Conservation (phyloP, 2,888 invertebrate genomes). For the Epinotia ramella region DNA sequence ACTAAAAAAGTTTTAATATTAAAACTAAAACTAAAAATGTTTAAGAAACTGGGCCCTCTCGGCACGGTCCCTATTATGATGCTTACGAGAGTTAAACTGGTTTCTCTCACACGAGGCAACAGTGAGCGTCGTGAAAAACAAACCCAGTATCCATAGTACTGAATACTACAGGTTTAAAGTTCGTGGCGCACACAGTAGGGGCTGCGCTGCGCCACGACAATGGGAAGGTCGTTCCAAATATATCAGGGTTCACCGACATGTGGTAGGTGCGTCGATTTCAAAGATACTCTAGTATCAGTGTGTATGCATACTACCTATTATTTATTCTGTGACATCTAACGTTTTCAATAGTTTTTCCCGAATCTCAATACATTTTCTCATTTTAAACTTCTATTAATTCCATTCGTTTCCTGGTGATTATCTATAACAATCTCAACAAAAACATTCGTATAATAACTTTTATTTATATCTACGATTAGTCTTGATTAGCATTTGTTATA, state of each 20-base stretch:
- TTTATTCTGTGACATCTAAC: not conserved
- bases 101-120: not conserved
- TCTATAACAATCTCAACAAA: too few species aligned
- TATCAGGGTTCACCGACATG: conserved; percentile 26
- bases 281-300: not conserved
- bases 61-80: too few species aligned
- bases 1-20: too few species aligned
- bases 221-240: conserved; percentile 29
- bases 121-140: not conserved
- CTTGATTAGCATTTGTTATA: too few species aligned
- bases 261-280: not conserved
- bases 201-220: not conserved
- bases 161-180: not conserved
- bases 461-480: too few species aligned
- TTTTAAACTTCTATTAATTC: too few species aligned
- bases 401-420: too few species aligned
- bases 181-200: not conserved
- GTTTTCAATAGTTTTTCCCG: not conserved
- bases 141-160: not conserved
- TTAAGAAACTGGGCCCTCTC: too few species aligned
- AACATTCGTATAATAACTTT: too few species aligned
- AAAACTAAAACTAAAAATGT: too few species aligned
- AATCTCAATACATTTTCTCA: too few species aligned
- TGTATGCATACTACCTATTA: not conserved
- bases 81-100: not conserved